Conservation (phyloP, 2,888 invertebrate genomes). For the Thera obeliscata region DNA sequence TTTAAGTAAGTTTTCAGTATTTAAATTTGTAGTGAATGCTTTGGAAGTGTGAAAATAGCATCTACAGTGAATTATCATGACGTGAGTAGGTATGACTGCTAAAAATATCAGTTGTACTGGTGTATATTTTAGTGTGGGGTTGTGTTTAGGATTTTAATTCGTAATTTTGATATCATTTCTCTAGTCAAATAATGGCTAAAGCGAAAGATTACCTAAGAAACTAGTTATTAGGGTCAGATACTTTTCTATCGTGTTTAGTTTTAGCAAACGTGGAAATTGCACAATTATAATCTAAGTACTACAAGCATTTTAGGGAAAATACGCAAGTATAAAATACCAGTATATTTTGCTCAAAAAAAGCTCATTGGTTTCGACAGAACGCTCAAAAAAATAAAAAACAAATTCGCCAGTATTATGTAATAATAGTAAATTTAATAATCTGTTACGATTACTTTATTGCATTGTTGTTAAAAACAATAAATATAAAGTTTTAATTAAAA, state of each 20-base stretch:
- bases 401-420: slow-evolving; percentile 43
- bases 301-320: slow-evolving; percentile 15
- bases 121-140: slow-evolving; percentile 3
- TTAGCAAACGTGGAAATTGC: slow-evolving; percentile 31
- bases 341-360: slow-evolving; percentile 57
- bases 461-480: neutral
- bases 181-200: slow-evolving; percentile 61
- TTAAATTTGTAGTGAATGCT: neutral
- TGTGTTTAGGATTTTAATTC: slow-evolving; percentile 7
- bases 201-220: slow-evolving; percentile 54
- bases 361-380: slow-evolving; percentile 47
- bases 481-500: too few relatives aligned
- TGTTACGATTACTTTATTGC: neutral
- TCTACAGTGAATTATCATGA: neutral
- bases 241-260: slow-evolving; percentile 25
- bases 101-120: neutral
- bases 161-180: slow-evolving; percentile 33
- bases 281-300: slow-evolving; percentile 33
- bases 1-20: slow-evolving; percentile 74
- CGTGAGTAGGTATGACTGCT: neutral
- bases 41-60: neutral
- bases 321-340: slow-evolving; percentile 49
- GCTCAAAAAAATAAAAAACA: slow-evolving; percentile 30
- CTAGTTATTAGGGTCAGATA: slow-evolving; percentile 20
- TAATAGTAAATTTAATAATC: slow-evolving; percentile 1